Evolutionary conservation across 1,140 invertebrate species (phyloP).

Genomic region (Brachionus plicatilis): DNA sequence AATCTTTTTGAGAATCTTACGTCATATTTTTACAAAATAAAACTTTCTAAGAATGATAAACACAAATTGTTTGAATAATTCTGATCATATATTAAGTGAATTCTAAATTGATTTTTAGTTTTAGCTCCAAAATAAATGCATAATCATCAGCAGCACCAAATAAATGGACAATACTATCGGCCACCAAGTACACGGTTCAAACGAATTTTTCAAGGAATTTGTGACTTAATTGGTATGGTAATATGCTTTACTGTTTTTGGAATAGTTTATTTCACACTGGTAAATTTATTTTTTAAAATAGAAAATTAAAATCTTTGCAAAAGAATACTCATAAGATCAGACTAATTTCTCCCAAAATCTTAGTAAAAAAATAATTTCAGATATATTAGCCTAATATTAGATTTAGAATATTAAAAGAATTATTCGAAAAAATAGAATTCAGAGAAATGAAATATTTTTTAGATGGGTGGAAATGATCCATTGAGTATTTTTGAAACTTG

Average conservation of each 20-base stretch:
- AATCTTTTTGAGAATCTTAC: not conserved
- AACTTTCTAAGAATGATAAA: not conserved
- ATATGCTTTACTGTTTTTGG: constrained; percentile 19
- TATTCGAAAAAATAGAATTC: too few species aligned
- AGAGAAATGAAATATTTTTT: too few species aligned
- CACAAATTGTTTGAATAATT: not conserved
- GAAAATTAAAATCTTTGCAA: too few species aligned
- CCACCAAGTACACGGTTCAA: not conserved
- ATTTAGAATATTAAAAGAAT: too few species aligned
- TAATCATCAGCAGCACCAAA: not conserved
- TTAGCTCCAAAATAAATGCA: not conserved
- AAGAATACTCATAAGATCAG: too few species aligned
- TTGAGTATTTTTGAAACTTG: too few species aligned
- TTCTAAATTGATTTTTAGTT: not conserved
- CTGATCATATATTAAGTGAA: not conserved
- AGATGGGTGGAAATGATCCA: too few species aligned
- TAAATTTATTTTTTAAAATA: not conserved
- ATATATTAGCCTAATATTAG: too few species aligned
- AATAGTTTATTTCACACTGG: not conserved
- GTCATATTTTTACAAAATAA: not conserved
- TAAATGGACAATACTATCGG: not conserved
- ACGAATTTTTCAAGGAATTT: not conserved
- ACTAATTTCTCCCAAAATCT: too few species aligned
- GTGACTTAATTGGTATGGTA: constrained; percentile 6
- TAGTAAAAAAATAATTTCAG: too few species aligned